phyloP scores from a whole-genome alignment of 2,113 vertebrate species.

The Tachysurus vachellii region DNA sequence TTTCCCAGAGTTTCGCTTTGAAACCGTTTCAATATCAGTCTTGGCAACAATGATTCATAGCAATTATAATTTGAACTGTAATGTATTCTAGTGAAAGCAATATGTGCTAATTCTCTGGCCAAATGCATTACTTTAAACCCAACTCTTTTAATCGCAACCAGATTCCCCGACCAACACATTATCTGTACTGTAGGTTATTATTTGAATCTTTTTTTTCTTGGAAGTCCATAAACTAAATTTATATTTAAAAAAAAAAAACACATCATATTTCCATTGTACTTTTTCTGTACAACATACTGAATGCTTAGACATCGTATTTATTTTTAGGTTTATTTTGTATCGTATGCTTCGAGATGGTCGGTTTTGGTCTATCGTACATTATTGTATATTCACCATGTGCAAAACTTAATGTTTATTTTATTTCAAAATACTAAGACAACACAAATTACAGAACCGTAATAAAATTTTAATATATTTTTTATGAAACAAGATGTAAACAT shows the following conservation, averaged over 20 bases:
- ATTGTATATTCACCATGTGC: neutral
- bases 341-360: neutral
- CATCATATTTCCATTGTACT: constrained; percentile 19
- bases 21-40: constrained; percentile 28
- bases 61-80: constrained; percentile 50
- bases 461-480: constrained; percentile 70
- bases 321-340: neutral
- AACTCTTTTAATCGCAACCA: constrained; percentile 69
- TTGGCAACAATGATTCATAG: constrained; percentile 62
- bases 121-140: constrained; percentile 60
- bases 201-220: constrained; percentile 52
- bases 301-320: neutral
- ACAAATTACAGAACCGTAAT: constrained; percentile 68
- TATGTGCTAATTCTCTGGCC: constrained; percentile 52
- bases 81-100: constrained; percentile 58
- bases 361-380: neutral
- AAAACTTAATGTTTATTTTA: neutral
- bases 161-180: constrained; percentile 61
- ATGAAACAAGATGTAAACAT: constrained; percentile 64
- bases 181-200: constrained; percentile 53
- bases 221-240: constrained; percentile 55
- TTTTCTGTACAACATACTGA: neutral
- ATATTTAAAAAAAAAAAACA: constrained; percentile 18
- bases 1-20: constrained; percentile 26
- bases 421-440: constrained; percentile 64